Conservation (phyloP, 1,140 invertebrate genomes). For the Melipona quadrifasciata region DNA sequence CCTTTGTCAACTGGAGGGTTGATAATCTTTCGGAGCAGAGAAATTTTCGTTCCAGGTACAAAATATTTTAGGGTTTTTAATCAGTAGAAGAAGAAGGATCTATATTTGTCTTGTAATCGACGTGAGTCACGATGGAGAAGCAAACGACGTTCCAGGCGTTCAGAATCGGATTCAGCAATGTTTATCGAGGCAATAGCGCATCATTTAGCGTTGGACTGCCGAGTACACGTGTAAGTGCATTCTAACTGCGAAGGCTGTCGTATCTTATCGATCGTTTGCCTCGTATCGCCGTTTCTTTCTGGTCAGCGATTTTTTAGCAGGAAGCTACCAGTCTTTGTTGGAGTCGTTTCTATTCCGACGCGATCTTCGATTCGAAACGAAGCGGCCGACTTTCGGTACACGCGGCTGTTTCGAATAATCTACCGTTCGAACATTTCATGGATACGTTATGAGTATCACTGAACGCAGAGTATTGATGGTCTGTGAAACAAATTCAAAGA, state of each 20-base stretch:
- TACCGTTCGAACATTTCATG: no score
- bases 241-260: conserved; percentile 26
- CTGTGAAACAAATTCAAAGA: no score
- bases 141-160: neutral
- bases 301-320: neutral
- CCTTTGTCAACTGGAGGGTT: no score
- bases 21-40: no score
- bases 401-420: neutral
- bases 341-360: neutral
- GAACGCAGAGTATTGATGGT: no score
- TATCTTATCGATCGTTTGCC: conserved; percentile 39
- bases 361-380: neutral
- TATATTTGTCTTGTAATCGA: no score
- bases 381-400: neutral
- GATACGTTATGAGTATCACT: no score
- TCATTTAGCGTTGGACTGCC: neutral
- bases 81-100: no score
- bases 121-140: no score
- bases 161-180: neutral
- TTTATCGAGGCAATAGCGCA: neutral
- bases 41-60: no score
- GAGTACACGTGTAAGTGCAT: neutral
- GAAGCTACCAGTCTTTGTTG: neutral
- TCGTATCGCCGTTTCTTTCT: conserved; percentile 23
- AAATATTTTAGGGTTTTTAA: no score